Conservation (phyloP, 1,140 invertebrate genomes). For the Lasioglossum baleicum region DNA sequence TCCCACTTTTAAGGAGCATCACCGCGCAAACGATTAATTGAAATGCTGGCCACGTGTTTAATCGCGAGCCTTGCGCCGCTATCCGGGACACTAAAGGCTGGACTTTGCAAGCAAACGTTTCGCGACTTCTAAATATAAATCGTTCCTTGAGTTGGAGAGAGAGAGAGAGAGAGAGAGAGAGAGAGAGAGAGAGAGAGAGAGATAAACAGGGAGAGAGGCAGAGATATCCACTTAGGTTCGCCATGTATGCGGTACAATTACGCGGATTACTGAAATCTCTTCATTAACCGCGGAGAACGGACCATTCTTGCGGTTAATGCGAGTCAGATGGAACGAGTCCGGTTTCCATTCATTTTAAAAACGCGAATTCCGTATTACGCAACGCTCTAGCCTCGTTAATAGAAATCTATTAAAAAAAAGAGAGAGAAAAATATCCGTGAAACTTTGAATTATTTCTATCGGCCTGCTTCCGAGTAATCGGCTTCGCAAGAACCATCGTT, state of each 20-base stretch:
- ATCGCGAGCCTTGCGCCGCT: not conserved
- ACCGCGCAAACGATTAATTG: not conserved
- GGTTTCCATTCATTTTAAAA: not conserved
- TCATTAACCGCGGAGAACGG: not conserved
- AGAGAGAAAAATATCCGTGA: no score
- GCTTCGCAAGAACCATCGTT: no score
- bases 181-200: not conserved
- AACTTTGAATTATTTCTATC: no score
- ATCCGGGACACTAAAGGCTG: slow-evolving; percentile 6
- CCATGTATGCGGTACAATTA: slow-evolving; percentile 8
- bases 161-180: not conserved
- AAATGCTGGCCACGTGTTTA: not conserved
- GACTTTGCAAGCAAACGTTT: slow-evolving; percentile 16
- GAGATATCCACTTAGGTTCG: not conserved
- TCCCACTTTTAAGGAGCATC: not conserved
- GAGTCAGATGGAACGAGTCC: not conserved
- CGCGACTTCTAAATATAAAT: slow-evolving; percentile 40
- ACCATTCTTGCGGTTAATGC: not conserved
- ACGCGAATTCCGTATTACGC: not conserved
- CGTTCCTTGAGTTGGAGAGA: slow-evolving; percentile 3
- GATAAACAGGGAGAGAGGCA: not conserved
- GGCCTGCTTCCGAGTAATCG: no score
- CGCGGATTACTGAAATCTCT: slow-evolving; percentile 24
- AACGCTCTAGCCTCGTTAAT: no score
- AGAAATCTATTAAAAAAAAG: no score